phyloP scores from a whole-genome alignment of 2,888 invertebrate species.

The Tethea ocularis region DNA sequence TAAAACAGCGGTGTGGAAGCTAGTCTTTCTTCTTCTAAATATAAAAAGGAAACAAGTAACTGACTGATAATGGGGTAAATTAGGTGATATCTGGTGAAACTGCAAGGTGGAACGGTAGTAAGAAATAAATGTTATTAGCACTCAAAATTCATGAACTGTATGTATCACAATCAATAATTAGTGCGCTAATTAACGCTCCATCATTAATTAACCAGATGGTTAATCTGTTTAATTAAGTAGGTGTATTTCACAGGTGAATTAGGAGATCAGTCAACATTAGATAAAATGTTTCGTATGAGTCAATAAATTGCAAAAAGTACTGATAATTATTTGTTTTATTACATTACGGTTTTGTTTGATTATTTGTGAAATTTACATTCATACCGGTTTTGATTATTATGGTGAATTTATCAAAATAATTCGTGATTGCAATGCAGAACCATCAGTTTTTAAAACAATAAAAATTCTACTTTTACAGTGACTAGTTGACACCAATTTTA shows the following conservation, averaged over 20 bases:
- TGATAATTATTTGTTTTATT: too few species aligned
- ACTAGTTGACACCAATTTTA: slow-evolving; percentile 3
- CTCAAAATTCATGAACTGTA: background rate
- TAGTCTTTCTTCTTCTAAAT: too few species aligned
- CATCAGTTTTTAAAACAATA: background rate
- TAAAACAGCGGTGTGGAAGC: too few species aligned
- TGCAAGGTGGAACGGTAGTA: too few species aligned
- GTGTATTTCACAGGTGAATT: slow-evolving; percentile 22
- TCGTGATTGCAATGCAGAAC: background rate
- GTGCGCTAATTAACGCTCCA: background rate
- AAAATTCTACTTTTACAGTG: background rate
- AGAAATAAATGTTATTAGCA: background rate
- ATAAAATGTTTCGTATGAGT: slow-evolving; percentile 17
- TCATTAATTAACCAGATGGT: slow-evolving; percentile 21
- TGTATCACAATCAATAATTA: slow-evolving; percentile 17
- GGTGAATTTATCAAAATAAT: too few species aligned
- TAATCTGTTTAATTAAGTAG: slow-evolving; percentile 19
- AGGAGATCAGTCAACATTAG: slow-evolving; percentile 18
- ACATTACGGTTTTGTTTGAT: too few species aligned
- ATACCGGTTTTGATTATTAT: too few species aligned
- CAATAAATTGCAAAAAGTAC: background rate
- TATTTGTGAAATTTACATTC: too few species aligned
- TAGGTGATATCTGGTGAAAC: too few species aligned
- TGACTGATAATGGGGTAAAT: too few species aligned
- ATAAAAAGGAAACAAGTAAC: too few species aligned